These are phyloP conservation scores for Gymnarchus niloticus DNA, from an alignment of 2,113 vertebrate species.

Conservation along the genomic window DNA sequence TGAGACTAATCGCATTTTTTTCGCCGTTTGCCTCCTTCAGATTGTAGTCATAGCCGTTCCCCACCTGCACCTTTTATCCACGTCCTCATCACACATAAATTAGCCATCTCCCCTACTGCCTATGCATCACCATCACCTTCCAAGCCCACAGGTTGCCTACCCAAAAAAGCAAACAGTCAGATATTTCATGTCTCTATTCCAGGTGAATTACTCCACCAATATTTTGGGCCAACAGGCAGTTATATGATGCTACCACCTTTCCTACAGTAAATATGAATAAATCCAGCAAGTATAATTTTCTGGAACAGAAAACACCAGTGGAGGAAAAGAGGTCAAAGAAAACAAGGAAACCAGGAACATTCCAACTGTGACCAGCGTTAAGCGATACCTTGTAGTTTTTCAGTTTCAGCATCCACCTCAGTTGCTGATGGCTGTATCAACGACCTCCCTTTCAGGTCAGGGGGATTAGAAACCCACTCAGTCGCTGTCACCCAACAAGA, in stretches of 20 bases:
- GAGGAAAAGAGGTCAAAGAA: constrained; percentile 12
- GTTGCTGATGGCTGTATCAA: not conserved
- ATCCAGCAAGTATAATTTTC: constrained; percentile 15
- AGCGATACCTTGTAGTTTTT: not conserved
- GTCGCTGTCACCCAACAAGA: not conserved
- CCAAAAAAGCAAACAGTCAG: not conserved
- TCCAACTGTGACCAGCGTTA: not conserved
- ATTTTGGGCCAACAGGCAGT: constrained; percentile 6
- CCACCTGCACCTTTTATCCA: not conserved
- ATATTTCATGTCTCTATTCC: not conserved
- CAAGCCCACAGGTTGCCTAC: not conserved
- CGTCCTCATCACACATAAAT: not conserved
- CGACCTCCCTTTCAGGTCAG: not conserved
- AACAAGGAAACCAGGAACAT: not conserved
- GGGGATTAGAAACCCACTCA: not conserved
- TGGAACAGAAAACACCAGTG: constrained; percentile 7
- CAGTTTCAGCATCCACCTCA: not conserved
- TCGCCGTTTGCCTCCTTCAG: not conserved
- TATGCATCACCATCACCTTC: constrained; percentile 7
- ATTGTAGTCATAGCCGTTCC: not conserved
- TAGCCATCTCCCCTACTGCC: not conserved
- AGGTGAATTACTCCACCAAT: constrained; percentile 4
- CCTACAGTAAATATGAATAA: not conserved
- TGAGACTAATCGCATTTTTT: not conserved
- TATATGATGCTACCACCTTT: constrained; percentile 12